phyloP scores from a whole-genome alignment of 2,888 invertebrate genomes.

The Tortricodes alternella region DNA sequence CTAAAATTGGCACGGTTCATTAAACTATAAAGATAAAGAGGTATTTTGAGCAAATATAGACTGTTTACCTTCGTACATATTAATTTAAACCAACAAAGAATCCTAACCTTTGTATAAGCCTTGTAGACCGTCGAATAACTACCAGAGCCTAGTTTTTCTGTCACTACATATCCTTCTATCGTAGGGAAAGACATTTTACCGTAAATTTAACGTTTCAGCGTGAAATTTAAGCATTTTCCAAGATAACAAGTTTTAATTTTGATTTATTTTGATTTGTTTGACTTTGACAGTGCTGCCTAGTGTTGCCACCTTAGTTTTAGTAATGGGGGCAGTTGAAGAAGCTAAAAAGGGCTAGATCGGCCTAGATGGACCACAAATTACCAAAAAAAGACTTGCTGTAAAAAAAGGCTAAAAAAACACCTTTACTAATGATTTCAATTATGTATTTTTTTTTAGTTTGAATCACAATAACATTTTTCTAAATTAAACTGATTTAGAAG shows the following conservation, averaged over 20 bases:
- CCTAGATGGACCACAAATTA: no score
- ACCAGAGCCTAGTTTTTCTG: conserved; percentile 90
- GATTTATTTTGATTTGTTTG: not conserved
- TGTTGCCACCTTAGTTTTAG: not conserved
- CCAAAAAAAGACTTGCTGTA: no score
- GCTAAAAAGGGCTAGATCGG: no score
- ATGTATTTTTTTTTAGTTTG: no score
- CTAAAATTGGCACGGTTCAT: not conserved
- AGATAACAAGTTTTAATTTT: conserved; percentile 5
- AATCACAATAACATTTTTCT: no score
- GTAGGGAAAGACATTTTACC: conserved; percentile 79
- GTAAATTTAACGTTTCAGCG: not conserved
- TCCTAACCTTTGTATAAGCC: conserved; percentile 85
- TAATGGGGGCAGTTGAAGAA: no score
- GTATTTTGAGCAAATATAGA: conserved; percentile 8
- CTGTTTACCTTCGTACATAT: conserved; percentile 5
- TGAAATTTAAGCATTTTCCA: conserved; percentile 1
- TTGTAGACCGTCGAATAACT: conserved; percentile 94
- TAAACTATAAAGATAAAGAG: conserved; percentile 7
- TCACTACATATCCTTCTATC: conserved; percentile 86
- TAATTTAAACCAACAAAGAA: not conserved
- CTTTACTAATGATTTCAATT: no score
- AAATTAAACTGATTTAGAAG: no score
- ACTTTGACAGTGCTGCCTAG: not conserved
- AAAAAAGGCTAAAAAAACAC: no score